phyloP scores from a whole-genome alignment of 2,888 invertebrate genomes.

The Microctonus aethiopoides region DNA sequence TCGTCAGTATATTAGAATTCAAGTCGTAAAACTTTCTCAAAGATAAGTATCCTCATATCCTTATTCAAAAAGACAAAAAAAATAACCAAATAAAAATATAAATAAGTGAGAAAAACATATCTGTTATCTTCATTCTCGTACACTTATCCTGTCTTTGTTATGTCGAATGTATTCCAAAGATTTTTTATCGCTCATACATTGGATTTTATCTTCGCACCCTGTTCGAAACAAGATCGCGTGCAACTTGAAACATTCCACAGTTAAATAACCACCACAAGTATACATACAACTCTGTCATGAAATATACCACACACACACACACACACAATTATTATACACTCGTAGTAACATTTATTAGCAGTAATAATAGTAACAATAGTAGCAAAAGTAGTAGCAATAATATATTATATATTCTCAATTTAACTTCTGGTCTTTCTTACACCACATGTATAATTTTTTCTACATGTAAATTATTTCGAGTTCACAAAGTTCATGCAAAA shows the following conservation, averaged over 20 bases:
- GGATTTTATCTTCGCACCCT: constrained; percentile 4
- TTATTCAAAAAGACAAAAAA: constrained; percentile 15
- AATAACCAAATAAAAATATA: neutral
- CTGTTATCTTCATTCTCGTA: constrained; percentile 20
- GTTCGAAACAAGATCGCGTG: constrained; percentile 10
- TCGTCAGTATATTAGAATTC: constrained; percentile 2
- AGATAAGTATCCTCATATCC: constrained; percentile 25
- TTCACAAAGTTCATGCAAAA: constrained; percentile 45
- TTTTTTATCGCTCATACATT: constrained; percentile 23
- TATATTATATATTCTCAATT: neutral
- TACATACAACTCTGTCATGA: constrained; percentile 13
- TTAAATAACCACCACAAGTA: neutral
- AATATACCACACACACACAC: constrained; percentile 8
- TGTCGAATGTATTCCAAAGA: constrained; percentile 26
- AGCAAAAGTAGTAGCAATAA: too few relatives aligned
- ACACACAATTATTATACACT: neutral
- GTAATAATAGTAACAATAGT: too few relatives aligned
- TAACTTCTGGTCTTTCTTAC: neutral
- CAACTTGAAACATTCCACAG: constrained; percentile 12
- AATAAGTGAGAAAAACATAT: neutral
- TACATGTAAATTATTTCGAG: constrained; percentile 49
- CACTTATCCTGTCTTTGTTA: constrained; percentile 30
- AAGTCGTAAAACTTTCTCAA: constrained; percentile 17
- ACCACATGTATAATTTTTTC: neutral
- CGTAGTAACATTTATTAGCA: neutral